Conservation (phyloP, 2,113 vertebrate genomes). For the Glaucidium brasilianum region DNA sequence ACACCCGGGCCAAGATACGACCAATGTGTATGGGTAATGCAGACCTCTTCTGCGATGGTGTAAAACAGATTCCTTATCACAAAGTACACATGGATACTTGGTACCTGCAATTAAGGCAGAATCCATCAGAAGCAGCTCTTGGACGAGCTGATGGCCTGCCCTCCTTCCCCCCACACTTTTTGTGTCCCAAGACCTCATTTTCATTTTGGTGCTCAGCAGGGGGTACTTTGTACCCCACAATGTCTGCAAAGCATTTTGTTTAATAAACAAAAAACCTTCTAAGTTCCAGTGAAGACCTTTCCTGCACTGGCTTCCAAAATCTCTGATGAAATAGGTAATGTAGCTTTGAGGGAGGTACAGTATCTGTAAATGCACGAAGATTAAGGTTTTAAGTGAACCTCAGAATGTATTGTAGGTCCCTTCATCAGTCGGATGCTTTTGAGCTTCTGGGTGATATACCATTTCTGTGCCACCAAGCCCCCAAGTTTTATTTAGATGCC, state of each 20-base stretch:
- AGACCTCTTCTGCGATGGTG: neutral
- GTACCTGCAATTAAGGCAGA: neutral
- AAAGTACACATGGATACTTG: neutral
- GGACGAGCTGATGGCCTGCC: accelerated
- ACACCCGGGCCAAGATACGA: accelerated
- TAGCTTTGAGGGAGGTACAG: neutral
- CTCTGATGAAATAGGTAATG: neutral
- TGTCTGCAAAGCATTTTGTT: neutral
- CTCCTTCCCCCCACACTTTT: neutral
- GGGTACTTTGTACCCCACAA: neutral
- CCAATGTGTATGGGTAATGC: too few species aligned
- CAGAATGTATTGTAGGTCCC: neutral
- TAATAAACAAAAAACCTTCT: neutral
- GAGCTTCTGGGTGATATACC: neutral
- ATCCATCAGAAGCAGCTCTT: neutral
- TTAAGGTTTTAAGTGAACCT: neutral
- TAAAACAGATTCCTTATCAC: neutral
- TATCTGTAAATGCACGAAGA: neutral
- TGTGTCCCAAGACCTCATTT: neutral
- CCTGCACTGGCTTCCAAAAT: neutral
- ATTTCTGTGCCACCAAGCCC: neutral
- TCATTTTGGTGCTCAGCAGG: neutral
- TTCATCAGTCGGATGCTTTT: neutral
- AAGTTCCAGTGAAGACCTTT: neutral
- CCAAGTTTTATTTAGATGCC: neutral